A percentile compares a stretch with the other conserved stretches of the same genome.
Evolutionary conservation across 2,888 invertebrate species (phyloP).

Genomic region (Drosophila demipolita): DNA sequence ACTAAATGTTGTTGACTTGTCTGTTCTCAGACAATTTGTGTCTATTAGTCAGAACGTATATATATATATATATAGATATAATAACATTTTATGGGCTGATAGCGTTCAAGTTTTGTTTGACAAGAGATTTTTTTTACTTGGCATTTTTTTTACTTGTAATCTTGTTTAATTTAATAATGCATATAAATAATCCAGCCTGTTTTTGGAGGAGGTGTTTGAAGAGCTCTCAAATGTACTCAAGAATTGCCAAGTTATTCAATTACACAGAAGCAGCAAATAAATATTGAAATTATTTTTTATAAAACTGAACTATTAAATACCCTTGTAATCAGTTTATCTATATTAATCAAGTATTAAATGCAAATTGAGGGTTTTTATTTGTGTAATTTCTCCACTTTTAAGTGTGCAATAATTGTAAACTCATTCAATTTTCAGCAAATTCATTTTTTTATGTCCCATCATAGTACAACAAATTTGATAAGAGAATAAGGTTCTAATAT

Average conservation of each 20-base stretch:
- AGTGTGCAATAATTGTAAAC: background rate
- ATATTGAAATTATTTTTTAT: background rate
- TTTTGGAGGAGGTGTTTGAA: slow-evolving; percentile 1
- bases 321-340: background rate
- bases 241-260: background rate
- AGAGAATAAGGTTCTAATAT: background rate
- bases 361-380: background rate
- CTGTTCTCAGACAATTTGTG: background rate
- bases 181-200: background rate
- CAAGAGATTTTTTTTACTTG: background rate
- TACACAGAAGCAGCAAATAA: slow-evolving; percentile 1
- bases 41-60: background rate
- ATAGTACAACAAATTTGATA: background rate
- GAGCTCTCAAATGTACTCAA: slow-evolving; percentile 8
- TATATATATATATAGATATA: background rate
- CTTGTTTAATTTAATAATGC: slow-evolving; percentile 7
- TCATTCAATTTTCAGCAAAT: background rate
- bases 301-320: background rate
- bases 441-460: background rate
- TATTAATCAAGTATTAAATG: background rate
- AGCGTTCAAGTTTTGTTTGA: slow-evolving; percentile 17
- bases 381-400: background rate
- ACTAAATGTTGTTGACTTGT: slow-evolving; percentile 18
- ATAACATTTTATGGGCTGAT: slow-evolving; percentile 6
- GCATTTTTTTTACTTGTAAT: slow-evolving; percentile 15